phyloP scores from a whole-genome alignment of 2,113 vertebrate genomes.

The Rhizomys pruinosus region DNA sequence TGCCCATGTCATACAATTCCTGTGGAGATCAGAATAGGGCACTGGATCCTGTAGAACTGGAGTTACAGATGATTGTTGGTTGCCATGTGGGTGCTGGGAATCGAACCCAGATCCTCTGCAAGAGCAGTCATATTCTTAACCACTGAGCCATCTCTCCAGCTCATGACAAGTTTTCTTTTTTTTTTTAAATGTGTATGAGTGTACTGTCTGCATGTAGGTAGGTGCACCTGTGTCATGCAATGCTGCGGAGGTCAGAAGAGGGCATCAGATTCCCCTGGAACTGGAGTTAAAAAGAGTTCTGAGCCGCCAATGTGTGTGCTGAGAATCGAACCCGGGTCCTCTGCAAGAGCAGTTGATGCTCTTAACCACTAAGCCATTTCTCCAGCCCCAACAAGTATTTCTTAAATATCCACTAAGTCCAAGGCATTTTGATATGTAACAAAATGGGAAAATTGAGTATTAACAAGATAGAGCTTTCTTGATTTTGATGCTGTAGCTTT shows the following conservation, averaged over 20 bases:
- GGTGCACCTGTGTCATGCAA: too few species aligned
- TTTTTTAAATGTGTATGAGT: too few species aligned
- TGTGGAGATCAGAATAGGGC: too few species aligned
- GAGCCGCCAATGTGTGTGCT: too few species aligned
- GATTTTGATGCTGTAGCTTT: slow-evolving; percentile 27
- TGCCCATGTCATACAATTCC: too few species aligned
- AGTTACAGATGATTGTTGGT: too few species aligned
- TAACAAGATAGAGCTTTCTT: slow-evolving; percentile 5
- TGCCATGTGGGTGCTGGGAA: not conserved
- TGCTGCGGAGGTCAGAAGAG: too few species aligned
- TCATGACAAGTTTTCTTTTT: too few species aligned
- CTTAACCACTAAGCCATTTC: not conserved
- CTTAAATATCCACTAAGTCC: slow-evolving; percentile 20
- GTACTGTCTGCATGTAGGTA: too few species aligned
- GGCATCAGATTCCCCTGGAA: too few species aligned
- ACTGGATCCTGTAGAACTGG: too few species aligned
- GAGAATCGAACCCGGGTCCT: not conserved
- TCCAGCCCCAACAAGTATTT: slow-evolving; percentile 10
- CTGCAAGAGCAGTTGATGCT: not conserved
- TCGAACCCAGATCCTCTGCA: not conserved
- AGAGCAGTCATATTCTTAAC: not conserved
- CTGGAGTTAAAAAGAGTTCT: too few species aligned
- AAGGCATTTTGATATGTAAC: not conserved
- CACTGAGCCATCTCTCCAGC: not conserved
- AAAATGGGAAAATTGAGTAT: not conserved